These are phyloP conservation scores for Euwallacea fornicatus DNA, from an alignment of 1,140 invertebrate species.

Conservation along the genomic window DNA sequence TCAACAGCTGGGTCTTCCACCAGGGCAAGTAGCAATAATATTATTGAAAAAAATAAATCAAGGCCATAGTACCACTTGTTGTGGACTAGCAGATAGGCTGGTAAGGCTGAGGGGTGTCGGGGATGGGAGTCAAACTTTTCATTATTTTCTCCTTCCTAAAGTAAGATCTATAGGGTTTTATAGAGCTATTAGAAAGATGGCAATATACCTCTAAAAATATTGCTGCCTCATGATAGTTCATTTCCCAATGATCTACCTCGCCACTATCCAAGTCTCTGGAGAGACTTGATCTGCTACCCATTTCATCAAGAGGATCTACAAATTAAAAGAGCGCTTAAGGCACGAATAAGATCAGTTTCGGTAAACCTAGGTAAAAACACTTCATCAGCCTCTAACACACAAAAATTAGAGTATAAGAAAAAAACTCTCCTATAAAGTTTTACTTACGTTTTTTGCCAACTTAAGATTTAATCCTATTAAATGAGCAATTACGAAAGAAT, in stretches of 20 bases:
- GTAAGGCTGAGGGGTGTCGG: constrained; percentile 76
- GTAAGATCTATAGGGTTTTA: background rate
- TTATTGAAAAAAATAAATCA: constrained; percentile 76
- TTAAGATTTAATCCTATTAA: too few species aligned
- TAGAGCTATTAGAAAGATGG: background rate
- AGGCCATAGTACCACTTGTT: constrained; percentile 86
- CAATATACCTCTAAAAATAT: constrained; percentile 73
- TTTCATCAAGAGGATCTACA: constrained; percentile 50
- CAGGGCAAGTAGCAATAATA: constrained; percentile 78
- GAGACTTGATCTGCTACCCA: constrained; percentile 53
- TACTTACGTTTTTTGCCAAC: too few species aligned
- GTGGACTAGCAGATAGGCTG: constrained; percentile 85
- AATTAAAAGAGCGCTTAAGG: background rate
- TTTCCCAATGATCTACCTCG: constrained; percentile 69
- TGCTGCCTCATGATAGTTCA: constrained; percentile 89
- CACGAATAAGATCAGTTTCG: background rate
- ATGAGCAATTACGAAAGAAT: too few species aligned
- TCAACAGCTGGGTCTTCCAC: constrained; percentile 81
- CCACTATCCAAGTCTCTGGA: constrained; percentile 45
- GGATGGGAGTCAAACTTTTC: constrained; percentile 92
- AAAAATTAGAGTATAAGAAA: too few species aligned
- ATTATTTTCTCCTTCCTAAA: constrained; percentile 87
- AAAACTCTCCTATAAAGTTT: too few species aligned
- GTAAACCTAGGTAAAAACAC: constrained; percentile 31
- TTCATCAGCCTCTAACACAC: too few species aligned